Evolutionary conservation across 1,140 invertebrate species (phyloP).

Genomic region (Mycetomoellerius zeteki): DNA sequence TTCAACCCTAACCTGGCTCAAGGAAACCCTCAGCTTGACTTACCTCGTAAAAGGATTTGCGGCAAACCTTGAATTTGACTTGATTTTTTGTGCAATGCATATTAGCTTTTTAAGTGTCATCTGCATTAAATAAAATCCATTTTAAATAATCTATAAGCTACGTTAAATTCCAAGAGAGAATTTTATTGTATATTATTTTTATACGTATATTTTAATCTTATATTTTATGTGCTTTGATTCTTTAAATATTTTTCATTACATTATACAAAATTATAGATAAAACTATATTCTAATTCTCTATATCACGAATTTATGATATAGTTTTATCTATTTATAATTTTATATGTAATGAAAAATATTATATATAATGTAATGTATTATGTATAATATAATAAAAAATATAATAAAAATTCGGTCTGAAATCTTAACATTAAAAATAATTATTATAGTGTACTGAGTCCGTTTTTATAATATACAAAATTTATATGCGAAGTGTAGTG

Average conservation of each 20-base stretch:
- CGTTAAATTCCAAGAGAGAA: background rate
- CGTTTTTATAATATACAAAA: background rate
- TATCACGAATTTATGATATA: background rate
- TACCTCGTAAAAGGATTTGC: constrained; percentile 34
- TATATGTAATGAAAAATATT: too few relatives aligned
- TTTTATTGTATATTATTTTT: background rate
- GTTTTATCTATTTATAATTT: too few relatives aligned
- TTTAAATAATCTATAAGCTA: background rate
- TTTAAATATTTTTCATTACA: constrained; percentile 3
- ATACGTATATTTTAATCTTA: background rate
- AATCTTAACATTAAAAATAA: background rate
- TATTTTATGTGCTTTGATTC: background rate
- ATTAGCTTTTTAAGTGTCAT: background rate
- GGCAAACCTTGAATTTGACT: constrained; percentile 25
- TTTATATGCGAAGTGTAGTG: background rate
- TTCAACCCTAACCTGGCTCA: constrained; percentile 67
- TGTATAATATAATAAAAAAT: too few relatives aligned
- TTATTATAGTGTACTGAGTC: background rate
- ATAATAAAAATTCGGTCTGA: too few relatives aligned
- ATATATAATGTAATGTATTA: too few relatives aligned
- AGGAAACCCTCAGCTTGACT: constrained; percentile 60
- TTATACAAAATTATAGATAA: background rate
- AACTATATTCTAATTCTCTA: background rate
- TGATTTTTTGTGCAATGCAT: constrained; percentile 7
- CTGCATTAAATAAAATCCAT: background rate